A percentile compares a stretch with the other conserved stretches of the same genome.
Conservation (phyloP, 2,113 vertebrate genomes). For the Oenanthe melanoleuca region DNA sequence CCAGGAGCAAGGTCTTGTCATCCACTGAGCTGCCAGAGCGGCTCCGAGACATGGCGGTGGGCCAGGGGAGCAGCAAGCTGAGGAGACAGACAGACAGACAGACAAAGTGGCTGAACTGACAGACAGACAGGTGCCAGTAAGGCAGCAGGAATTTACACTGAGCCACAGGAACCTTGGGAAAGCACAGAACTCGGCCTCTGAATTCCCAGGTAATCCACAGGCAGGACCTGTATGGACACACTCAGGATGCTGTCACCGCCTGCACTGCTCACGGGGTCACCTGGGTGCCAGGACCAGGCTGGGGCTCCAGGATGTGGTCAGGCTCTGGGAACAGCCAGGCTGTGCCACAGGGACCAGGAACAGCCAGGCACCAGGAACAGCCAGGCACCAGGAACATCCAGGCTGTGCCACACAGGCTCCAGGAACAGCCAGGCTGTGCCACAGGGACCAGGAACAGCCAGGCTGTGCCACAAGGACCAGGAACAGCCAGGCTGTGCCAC, state of each 20-base stretch:
- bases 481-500: not conserved
- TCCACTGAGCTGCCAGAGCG: not conserved
- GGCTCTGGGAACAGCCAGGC: not conserved
- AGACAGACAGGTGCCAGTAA: too few species aligned
- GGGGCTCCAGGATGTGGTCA: not conserved
- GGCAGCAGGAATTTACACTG: fast-evolving
- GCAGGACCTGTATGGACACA: fast-evolving
- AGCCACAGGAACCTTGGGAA: fast-evolving
- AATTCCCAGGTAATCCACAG: fast-evolving
- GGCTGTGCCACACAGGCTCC: not conserved
- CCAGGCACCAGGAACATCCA: not conserved
- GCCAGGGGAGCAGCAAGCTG: not conserved
- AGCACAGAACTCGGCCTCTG: fast-evolving
- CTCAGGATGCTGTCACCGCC: fast-evolving
- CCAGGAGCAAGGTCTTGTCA: conserved; percentile 70
- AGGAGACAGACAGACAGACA: not conserved
- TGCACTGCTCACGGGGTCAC: fast-evolving
- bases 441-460: too few species aligned
- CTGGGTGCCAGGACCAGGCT: fast-evolving
- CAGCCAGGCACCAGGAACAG: not conserved
- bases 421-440: not conserved
- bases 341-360: fast-evolving
- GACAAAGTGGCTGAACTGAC: not conserved
- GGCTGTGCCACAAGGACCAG: not conserved
- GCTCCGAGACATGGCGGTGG: not conserved